A percentile compares a stretch with the other conserved stretches of the same genome.
phyloP scores from a whole-genome alignment of 2,113 vertebrate species.

The Epinephelus fuscoguttatus region DNA sequence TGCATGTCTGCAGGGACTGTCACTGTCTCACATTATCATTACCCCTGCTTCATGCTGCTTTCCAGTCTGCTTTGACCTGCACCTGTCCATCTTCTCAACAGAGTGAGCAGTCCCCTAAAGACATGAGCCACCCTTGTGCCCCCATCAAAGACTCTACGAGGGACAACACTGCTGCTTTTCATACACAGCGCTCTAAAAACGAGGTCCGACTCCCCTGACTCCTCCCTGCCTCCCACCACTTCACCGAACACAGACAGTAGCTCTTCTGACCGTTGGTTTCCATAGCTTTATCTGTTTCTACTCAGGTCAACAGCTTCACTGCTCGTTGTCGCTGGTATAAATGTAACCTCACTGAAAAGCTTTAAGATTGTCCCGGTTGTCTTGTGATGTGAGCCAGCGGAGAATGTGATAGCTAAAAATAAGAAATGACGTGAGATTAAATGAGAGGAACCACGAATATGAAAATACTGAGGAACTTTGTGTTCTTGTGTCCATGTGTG shows the following conservation, averaged over 20 bases:
- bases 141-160: constrained; percentile 88
- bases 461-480: constrained; percentile 12
- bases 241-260: constrained; percentile 49
- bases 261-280: constrained; percentile 44
- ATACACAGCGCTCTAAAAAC: constrained; percentile 87
- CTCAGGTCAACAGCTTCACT: constrained; percentile 63
- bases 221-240: constrained; percentile 39
- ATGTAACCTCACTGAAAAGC: constrained; percentile 65
- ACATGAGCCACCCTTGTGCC: constrained; percentile 87
- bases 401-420: constrained; percentile 34
- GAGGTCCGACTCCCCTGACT: constrained; percentile 82
- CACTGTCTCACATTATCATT: constrained; percentile 65
- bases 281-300: constrained; percentile 59
- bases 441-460: background rate
- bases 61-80: constrained; percentile 79
- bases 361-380: constrained; percentile 55
- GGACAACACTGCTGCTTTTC: constrained; percentile 88
- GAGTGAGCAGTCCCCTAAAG: constrained; percentile 88
- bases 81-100: constrained; percentile 85
- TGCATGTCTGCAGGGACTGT: constrained; percentile 44
- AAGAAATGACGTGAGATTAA: constrained; percentile 6
- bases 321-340: constrained; percentile 72
- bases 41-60: constrained; percentile 67
- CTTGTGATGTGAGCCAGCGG: constrained; percentile 49
- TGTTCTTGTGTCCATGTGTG: constrained; percentile 33